Evolutionary conservation across 2,113 vertebrate species (phyloP).

Genomic region (Aphyosemion australe): DNA sequence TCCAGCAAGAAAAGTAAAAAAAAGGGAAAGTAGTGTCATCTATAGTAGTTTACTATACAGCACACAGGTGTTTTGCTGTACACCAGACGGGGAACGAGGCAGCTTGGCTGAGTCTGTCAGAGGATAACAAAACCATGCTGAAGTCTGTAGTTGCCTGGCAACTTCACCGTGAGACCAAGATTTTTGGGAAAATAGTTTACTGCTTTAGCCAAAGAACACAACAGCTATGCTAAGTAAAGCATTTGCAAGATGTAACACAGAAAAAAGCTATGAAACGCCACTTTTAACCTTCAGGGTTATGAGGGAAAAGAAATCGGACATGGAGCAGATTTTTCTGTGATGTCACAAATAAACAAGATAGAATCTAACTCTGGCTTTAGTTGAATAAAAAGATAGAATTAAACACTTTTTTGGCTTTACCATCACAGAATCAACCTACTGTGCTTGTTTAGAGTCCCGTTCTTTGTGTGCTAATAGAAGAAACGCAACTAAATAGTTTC

Average conservation of each 20-base stretch:
- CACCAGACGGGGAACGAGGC: background rate
- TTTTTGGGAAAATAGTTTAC: background rate
- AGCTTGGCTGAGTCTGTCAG: background rate
- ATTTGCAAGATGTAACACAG: background rate
- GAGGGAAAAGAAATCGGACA: background rate
- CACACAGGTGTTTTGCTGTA: conserved; percentile 3
- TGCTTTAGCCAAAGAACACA: background rate
- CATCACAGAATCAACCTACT: too few species aligned
- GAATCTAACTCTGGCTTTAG: background rate
- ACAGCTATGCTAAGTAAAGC: conserved; percentile 8
- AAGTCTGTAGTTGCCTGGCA: conserved; percentile 9
- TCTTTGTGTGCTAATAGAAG: too few species aligned
- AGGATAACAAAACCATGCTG: background rate
- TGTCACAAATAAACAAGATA: background rate
- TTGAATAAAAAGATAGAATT: too few species aligned
- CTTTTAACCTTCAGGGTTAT: background rate
- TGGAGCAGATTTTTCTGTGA: background rate
- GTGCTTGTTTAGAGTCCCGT: too few species aligned
- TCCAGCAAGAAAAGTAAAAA: background rate
- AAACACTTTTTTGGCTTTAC: background rate
- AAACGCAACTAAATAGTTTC: too few species aligned
- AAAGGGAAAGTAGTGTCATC: background rate
- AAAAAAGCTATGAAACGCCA: background rate
- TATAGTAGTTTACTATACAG: background rate
- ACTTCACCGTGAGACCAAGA: background rate